Base-by-base conservation (phyloP, 1,140 invertebrate genomes). In the Cherax destructor region DNA sequence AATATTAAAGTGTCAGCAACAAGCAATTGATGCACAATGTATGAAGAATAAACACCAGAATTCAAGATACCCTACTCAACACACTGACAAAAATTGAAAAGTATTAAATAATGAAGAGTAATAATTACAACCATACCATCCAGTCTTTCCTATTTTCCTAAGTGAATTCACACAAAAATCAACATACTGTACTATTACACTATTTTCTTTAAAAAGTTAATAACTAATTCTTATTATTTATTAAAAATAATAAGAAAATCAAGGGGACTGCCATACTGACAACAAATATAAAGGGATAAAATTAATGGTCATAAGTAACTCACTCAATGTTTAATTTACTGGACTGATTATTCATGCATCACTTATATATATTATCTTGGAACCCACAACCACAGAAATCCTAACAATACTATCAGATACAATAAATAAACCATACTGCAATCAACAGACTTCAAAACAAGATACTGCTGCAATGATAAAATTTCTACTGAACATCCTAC, bases 1-100 rank as follows among this genome's bases (percentile, higher is more conserved):
- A 72, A 24, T 72, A 72, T 72, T 72, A 24, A 72, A 72, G 69
- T 72, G 69, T 72, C 69, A 72, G n/a, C 69, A 72, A 72, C 69
- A 72, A 30, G n/a, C 69, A 72, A 18, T 7, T 72, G 69, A 72
- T 24, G 69, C 69, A 72, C 30, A 72, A n/a, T 24, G 69, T 72
- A 72, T 24, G 18, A 72, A 72, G 69, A 30, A 72, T 72, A 18
- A 72, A 72, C 69, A 72, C 69, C 69, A 72, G 5, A 30, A 72
- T 72, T 72, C 69, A 72, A 72, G 69, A 72, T 65, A 72, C 69
- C 69, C 69, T 72, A 72, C 5, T 72, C n/a, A 72, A 10, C 61
- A 65, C 13, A 65, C 61, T 65, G 18, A 72, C 69, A 72, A 69
- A 69, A n/a, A 24, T 72, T 13, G 21, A 7, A 72, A 72, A 11